phyloP scores from a whole-genome alignment of 2,888 invertebrate species.

The Drosophila trichaetosa region DNA sequence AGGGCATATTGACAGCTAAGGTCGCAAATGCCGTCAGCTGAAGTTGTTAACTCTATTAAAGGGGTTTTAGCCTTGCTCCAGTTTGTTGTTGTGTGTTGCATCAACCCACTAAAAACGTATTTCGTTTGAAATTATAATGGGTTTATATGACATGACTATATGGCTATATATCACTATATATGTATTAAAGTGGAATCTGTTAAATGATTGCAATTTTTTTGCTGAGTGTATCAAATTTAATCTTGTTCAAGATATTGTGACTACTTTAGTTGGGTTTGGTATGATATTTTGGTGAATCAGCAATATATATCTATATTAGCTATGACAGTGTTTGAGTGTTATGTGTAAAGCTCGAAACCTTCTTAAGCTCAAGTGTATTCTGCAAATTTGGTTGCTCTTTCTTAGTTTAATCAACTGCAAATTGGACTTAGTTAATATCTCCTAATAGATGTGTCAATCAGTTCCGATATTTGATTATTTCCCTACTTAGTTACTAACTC shows the following conservation, averaged over 20 bases:
- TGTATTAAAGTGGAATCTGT: too few species aligned
- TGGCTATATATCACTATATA: background rate
- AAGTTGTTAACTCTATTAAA: background rate
- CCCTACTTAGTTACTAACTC: background rate
- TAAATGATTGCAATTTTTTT: background rate
- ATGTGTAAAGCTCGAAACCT: background rate
- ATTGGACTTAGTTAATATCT: background rate
- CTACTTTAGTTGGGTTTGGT: background rate
- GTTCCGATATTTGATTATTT: background rate
- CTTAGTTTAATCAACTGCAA: background rate
- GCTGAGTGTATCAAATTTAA: background rate
- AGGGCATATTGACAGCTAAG: background rate
- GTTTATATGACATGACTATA: background rate
- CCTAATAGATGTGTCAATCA: background rate
- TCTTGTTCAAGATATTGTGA: background rate
- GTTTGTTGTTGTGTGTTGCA: background rate
- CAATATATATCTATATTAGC: background rate
- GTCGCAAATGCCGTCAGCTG: slow-evolving; percentile 8
- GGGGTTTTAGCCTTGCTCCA: background rate
- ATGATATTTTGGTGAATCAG: background rate
- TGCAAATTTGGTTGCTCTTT: background rate
- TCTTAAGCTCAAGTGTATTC: background rate
- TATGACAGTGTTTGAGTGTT: too few species aligned
- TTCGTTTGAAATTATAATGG: background rate
- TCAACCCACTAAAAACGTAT: background rate